phyloP scores from a whole-genome alignment of 2,797 vertebrate genomes.

The Myiothlypis coronata region DNA sequence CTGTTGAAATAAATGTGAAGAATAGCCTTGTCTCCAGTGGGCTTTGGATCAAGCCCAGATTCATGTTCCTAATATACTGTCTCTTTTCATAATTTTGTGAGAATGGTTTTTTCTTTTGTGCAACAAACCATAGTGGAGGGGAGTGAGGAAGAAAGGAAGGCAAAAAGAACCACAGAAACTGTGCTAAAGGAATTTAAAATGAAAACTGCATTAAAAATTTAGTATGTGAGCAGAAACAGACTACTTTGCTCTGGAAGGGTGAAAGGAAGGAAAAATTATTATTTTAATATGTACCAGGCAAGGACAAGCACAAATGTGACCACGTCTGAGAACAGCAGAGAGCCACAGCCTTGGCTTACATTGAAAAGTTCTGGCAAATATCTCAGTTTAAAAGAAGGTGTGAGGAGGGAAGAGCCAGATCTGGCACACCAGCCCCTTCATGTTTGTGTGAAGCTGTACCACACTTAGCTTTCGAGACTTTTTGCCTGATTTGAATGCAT shows the following conservation, averaged over 20 bases:
- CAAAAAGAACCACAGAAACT: conserved; percentile 17
- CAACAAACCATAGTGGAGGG: background rate
- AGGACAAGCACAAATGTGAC: conserved; percentile 52
- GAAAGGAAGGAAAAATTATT: conserved; percentile 32
- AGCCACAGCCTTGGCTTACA: conserved; percentile 7
- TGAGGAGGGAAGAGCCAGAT: conserved; percentile 33
- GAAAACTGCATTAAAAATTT: conserved; percentile 66
- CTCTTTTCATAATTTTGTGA: background rate
- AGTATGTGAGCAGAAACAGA: conserved; percentile 26
- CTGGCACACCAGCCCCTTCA: background rate
- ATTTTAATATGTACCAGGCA: conserved; percentile 55
- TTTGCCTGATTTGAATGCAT: conserved; percentile 33
- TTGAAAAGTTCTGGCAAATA: conserved; percentile 52
- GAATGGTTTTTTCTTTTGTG: background rate
- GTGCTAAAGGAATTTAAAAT: conserved; percentile 59
- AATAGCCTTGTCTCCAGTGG: background rate
- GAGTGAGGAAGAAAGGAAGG: background rate
- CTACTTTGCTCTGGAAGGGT: conserved; percentile 27
- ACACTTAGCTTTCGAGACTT: background rate
- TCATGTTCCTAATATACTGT: background rate
- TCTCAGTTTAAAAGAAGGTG: conserved; percentile 25
- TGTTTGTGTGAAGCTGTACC: conserved; percentile 15
- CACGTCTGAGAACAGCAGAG: conserved; percentile 17
- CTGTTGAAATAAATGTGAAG: background rate
- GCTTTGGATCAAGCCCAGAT: background rate